Conservation (phyloP, 2,113 vertebrate genomes). For the Pseudois nayaur region DNA sequence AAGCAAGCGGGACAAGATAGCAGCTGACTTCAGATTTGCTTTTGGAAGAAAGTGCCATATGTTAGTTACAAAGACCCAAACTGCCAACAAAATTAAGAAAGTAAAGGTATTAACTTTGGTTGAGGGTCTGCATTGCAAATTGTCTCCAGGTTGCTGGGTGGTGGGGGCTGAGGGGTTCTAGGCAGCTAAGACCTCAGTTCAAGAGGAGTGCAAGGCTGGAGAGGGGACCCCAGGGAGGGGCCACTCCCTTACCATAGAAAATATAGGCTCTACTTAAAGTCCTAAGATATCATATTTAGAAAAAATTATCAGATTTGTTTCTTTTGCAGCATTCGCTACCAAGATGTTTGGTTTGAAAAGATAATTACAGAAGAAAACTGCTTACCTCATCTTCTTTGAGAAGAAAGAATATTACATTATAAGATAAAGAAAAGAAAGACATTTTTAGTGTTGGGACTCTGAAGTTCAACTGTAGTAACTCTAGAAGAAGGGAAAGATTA, state of each 20-base stretch:
- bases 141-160: too few species aligned
- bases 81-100: neutral
- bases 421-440: neutral
- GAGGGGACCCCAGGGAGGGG: neutral
- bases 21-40: neutral
- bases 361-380: neutral
- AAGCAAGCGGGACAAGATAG: neutral
- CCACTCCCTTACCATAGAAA: neutral
- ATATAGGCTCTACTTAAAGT: neutral
- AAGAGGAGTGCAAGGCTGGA: rapidly evolving
- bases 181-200: neutral
- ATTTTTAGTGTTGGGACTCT: neutral
- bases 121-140: neutral
- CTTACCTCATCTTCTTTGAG: neutral
- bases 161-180: neutral
- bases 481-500: neutral
- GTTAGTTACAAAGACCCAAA: neutral
- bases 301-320: neutral
- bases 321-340: neutral
- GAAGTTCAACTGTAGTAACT: neutral
- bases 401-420: neutral
- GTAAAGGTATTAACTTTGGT: neutral
- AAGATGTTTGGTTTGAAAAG: neutral
- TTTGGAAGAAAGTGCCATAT: neutral
- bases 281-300: neutral